Evolutionary conservation across 2,797 vertebrate genomes (phyloP).

Genomic region (Eutrigla gurnardus): DNA sequence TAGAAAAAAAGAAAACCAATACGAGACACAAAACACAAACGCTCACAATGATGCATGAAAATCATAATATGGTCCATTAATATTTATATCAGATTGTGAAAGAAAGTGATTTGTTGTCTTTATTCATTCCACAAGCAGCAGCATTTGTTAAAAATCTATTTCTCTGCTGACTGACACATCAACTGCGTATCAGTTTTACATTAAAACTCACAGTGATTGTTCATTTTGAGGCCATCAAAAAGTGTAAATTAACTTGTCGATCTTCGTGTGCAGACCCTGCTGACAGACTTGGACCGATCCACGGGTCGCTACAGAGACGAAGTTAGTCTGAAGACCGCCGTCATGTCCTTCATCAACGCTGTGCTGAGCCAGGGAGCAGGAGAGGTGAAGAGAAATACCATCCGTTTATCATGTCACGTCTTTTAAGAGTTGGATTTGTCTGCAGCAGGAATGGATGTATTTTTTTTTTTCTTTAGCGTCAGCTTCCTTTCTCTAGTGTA

Average conservation of each 20-base stretch:
- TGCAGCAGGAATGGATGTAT: not conserved
- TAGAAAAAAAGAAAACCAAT: no score
- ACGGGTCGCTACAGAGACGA: slow-evolving; percentile 94
- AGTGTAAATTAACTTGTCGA: not conserved
- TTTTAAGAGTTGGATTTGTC: not conserved
- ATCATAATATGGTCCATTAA: not conserved
- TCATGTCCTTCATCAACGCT: slow-evolving; percentile 98
- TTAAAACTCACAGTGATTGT: not conserved
- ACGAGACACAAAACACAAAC: no score
- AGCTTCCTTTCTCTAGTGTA: no score
- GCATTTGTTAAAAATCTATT: no score
- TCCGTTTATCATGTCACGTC: not conserved
- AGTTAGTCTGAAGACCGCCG: slow-evolving; percentile 94
- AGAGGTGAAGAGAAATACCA: slow-evolving; percentile 83
- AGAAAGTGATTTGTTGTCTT: not conserved
- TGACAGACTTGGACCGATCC: slow-evolving; percentile 93
- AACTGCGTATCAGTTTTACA: not conserved
- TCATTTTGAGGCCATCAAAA: not conserved
- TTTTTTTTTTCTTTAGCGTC: not conserved
- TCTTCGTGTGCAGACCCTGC: slow-evolving; percentile 83
- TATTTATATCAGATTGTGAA: not conserved
- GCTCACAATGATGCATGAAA: not conserved
- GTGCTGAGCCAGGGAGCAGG: slow-evolving; percentile 94
- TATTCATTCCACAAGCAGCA: not conserved
- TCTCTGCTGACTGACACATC: not conserved